These are phyloP conservation scores for Callosobruchus maculatus DNA, from an alignment of 2,888 invertebrate genomes.

Conservation along the genomic window DNA sequence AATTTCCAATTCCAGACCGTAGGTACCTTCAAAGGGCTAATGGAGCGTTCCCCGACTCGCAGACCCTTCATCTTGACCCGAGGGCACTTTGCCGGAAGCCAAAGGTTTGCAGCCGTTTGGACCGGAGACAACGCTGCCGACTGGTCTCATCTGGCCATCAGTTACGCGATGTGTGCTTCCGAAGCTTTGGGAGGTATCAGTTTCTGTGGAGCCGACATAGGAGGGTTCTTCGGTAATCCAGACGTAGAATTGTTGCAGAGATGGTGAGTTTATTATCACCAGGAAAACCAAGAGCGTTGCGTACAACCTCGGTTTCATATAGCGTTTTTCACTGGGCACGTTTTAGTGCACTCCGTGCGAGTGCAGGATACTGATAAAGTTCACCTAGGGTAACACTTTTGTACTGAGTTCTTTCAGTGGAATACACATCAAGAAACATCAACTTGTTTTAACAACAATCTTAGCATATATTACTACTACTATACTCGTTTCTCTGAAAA, in stretches of 20 bases:
- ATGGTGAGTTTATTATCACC: constrained; percentile 65
- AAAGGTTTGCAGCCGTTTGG: constrained; percentile 90
- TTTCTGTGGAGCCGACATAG: constrained; percentile 94
- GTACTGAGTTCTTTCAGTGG: no score
- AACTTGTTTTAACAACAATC: no score
- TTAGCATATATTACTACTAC: no score
- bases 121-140: constrained; percentile 97
- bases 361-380: no score
- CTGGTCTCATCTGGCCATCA: constrained; percentile 86
- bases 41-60: constrained; percentile 59
- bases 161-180: constrained; percentile 91
- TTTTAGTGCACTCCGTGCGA: no score
- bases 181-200: constrained; percentile 83
- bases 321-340: no score
- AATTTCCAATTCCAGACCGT: constrained; percentile 48
- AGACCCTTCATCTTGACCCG: constrained; percentile 91
- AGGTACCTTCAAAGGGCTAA: constrained; percentile 60
- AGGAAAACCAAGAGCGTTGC: no score
- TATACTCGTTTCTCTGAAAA: no score
- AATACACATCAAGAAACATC: no score
- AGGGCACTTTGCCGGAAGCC: constrained; percentile 89
- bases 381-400: no score
- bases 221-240: constrained; percentile 97
- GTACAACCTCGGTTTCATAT: no score
- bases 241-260: constrained; percentile 85